Evolutionary conservation across 2,888 invertebrate genomes (phyloP), one percentile per base, ranked within the genome.

Genomic region (Rhaphigaster nebulosa): DNA sequence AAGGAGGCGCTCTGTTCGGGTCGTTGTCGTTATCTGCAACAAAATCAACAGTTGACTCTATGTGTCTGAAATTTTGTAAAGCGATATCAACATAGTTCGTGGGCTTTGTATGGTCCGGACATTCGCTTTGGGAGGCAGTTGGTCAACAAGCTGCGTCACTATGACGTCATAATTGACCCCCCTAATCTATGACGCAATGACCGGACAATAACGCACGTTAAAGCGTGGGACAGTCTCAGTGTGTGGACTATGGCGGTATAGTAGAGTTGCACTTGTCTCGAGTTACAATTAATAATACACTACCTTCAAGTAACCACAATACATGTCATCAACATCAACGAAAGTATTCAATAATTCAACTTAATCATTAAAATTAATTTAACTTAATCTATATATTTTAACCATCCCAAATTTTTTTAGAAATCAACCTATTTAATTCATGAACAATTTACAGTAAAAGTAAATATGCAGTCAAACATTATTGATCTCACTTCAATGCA

Each of bases 1-100:
- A 98, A 34, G 97, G 97, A 90, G 98, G 98, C 0, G 98, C 98
- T 92, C 98, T 95, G 95, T 98, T 98, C 29, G 98, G 98, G 94
- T 98, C 98, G 94, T 97, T 97, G 95, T 98, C 97, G 94, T 97
- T 97, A 94, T 98, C 98, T 98, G 94, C 23, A 94, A 94, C 92
- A 52, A 87, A 50, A 76, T 38, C 18, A 20, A 76, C 34, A 76
- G 29, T 38, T 23, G 34, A 20, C 41, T 41, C 52, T 52, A 29
- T 6, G 29, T 65, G 65, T 38, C 38, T 20, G 10, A 10, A 38
- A 38, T 6, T 65, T 34, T 23, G 18, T 20, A 20, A 76, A 38
- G 6, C 8, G 70, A 76, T 84, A 84, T 84, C 84, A 84, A 84
- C 84, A 84, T 76, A 34, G 70, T 34, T 23, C 45, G 20, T 45